Percentiles rank a stretch among this genome's conserved stretches.
Evolutionary conservation across 2,113 vertebrate genomes (phyloP).

Genomic region (Oryzias celebensis): DNA sequence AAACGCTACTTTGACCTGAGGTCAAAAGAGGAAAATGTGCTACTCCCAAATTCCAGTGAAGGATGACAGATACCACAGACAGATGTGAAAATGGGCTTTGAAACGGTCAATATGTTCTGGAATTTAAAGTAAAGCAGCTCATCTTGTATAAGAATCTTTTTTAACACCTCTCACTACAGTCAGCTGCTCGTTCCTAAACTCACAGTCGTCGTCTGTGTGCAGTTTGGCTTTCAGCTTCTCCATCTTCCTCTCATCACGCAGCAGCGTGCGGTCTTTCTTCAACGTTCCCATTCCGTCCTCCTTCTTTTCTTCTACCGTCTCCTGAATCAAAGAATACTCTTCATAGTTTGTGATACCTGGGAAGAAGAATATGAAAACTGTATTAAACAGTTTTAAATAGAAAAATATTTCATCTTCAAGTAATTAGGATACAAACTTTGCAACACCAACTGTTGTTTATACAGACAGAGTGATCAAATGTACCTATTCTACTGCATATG

Average conservation of each 20-base stretch:
- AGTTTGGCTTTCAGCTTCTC: slow-evolving; percentile 98
- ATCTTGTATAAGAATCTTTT: no score
- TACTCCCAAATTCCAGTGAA: slow-evolving; percentile 13
- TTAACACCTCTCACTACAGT: not conserved
- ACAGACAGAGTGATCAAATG: not conserved
- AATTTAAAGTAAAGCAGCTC: not conserved
- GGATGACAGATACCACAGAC: slow-evolving; percentile 1
- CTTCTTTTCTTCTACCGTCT: slow-evolving; percentile 90
- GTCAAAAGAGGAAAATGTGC: slow-evolving; percentile 4
- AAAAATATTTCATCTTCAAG: no score
- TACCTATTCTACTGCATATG: slow-evolving; percentile 98
- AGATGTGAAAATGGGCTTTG: not conserved
- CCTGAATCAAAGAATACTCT: slow-evolving; percentile 97
- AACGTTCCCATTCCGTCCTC: slow-evolving; percentile 93
- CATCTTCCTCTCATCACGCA: slow-evolving; percentile 97
- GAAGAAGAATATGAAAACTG: not conserved
- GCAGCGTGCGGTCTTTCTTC: slow-evolving; percentile 91
- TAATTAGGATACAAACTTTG: no score
- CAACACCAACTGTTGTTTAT: not conserved
- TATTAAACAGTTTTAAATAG: no score
- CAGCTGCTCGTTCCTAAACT: slow-evolving; percentile 59
- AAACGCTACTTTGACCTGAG: not conserved
- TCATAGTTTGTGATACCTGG: slow-evolving; percentile 99
- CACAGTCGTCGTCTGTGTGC: slow-evolving; percentile 96
- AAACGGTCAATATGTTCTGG: not conserved